Evolutionary conservation across 2,113 vertebrate species (phyloP), one percentile per base, ranked within the genome.

Genomic region (Ammodytes marinus): DNA sequence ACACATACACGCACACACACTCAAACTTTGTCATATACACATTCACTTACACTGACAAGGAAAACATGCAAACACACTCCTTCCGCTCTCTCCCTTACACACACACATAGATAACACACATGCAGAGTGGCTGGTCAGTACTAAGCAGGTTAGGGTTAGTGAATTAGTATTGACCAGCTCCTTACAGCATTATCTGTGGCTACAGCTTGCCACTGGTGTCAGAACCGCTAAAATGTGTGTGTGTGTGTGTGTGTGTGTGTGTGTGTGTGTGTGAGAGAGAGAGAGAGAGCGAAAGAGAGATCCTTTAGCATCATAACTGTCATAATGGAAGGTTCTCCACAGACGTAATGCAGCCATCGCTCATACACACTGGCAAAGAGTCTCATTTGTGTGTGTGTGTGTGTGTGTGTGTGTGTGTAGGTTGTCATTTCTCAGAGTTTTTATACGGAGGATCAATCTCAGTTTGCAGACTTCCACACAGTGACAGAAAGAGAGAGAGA

Each of bases 271-370:
- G n/a, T 43, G 65, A 37, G 46, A 35, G 37, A 39, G 45, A 10
- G 15, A 19, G 17, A 7, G 2, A 6, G 19, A 15, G 37, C 43
- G 39, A 58, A 57, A 15, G 40, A 58, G 49, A 83, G 77, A 77
- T 88, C 84, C 50, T 93, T 93, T 91, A 93, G 74, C 83, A 90
- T 93, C 82, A 89, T 91, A 89, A 91, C 80, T 91, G 89, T 91
- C 90, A 91, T 15, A 69, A 67, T 78, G 37, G 66, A 27, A 87
- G 76, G 61, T 86, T 85, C 80, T 89, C 73, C 73, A 83, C 79
- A 45, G 81, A 73, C 88, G 69, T 90, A 93, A 91, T 92, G 90
- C 77, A 82, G 65, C 80, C 77, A 93, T 93, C 89, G 74, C 61
- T 92, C 86, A 88, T 84, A 87, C 4, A 75, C 68, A 71, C 76